Evolutionary conservation across 2,888 invertebrate genomes (phyloP), one percentile per base, ranked within the genome.

Genomic region (Sycophila texana): DNA sequence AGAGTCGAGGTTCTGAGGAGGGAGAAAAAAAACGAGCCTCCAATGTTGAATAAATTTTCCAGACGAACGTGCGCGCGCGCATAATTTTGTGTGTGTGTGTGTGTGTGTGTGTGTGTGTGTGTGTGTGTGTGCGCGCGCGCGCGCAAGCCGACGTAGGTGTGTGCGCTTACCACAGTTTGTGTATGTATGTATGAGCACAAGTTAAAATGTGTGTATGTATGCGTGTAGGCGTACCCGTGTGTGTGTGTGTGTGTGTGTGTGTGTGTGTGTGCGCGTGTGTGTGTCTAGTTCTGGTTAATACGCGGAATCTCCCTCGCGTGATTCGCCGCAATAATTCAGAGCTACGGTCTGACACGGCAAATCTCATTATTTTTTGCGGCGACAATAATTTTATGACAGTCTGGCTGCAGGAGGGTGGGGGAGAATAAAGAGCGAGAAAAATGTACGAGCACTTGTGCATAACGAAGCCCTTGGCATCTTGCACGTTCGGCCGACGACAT

Each of bases 311-410:
- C 63, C 55, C 75, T 77, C 68, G 78, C 78, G 78, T 78, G 78
- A 78, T 78, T 78, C 63, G 78, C 61, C 68, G 73, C 74, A 22
- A 72, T 77, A 67, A 77, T 77, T 73, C 71, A 72, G 74, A 55
- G 18, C 16, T n/a, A n/a, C 4, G 51, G 26, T 16, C 53, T 10
- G 14, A 14, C 26, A 3, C 49, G 51, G 51, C 65, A 71, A 71
- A 77, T 77, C 71, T 77, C 71, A 71, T 77, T 77, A 77, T 51
- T 77, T 77, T 71, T 70, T 65, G 10, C 55, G 67, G 74, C 65
- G 22, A 74, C 70, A 70, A 76, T 71, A 65, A 65, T 74, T 74
- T 74, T 65, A 51, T 57, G 71, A 77, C 77, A 57, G 53, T 7
- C 84, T 85, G 2, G 18, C 61, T 14, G 39, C 22, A 18, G 13